Conservation (phyloP, 2,797 vertebrate genomes). For the Sandelia bainsii region DNA sequence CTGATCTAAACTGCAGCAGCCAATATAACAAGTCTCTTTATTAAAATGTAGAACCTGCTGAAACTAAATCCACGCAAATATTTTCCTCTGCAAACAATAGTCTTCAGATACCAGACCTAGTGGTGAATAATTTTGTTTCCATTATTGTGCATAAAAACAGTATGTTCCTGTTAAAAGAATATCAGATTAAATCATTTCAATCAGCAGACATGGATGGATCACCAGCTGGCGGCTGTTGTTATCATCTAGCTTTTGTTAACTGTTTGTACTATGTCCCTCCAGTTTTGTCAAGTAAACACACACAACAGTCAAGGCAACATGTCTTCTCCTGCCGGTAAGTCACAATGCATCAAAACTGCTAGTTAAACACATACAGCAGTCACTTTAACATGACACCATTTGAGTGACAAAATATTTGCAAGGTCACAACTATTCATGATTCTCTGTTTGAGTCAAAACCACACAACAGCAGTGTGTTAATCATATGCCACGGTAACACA, state of each 20-base stretch:
- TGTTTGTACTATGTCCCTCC: constrained; percentile 46
- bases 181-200: constrained; percentile 8
- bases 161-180: background rate
- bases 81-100: background rate
- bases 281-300: constrained; percentile 60
- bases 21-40: constrained; percentile 39
- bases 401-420: constrained; percentile 6
- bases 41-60: constrained; percentile 34
- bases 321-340: constrained; percentile 79
- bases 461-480: constrained; percentile 7
- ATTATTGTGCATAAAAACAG: constrained; percentile 1
- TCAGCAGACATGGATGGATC: constrained; percentile 2
- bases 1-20: constrained; percentile 55
- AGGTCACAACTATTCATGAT: constrained; percentile 9
- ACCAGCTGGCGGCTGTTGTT: constrained; percentile 7
- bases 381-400: constrained; percentile 11
- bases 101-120: constrained; percentile 15
- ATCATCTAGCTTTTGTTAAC: constrained; percentile 29
- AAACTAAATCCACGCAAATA: constrained; percentile 44
- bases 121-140: constrained; percentile 1
- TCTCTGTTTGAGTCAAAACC: constrained; percentile 9
- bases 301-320: constrained; percentile 69
- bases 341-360: background rate
- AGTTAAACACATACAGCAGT: background rate
- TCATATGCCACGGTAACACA: background rate